phyloP scores from a whole-genome alignment of 2,888 invertebrate species.

The Dolomedes plantarius region DNA sequence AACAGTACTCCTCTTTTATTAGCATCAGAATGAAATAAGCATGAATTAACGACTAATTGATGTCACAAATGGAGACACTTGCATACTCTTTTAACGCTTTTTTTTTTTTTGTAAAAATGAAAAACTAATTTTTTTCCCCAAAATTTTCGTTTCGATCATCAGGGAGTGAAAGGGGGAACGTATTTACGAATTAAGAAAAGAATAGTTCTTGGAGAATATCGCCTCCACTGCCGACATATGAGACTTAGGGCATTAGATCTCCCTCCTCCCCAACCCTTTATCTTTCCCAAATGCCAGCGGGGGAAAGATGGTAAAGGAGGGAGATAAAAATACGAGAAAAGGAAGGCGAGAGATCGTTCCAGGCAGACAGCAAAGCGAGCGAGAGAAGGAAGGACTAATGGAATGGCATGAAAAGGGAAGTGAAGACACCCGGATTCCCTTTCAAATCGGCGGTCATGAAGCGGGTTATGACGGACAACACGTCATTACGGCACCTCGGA shows the following conservation, averaged over 20 bases:
- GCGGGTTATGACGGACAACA: slow-evolving; percentile 1
- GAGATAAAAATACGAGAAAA: not conserved
- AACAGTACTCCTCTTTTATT: no score
- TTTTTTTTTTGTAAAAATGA: no score
- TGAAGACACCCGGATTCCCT: not conserved
- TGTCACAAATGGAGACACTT: no score
- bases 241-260: not conserved
- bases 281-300: not conserved
- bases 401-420: not conserved
- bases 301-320: not conserved
- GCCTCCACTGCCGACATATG: not conserved
- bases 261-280: not conserved
- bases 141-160: no score
- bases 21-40: no score
- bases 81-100: no score
- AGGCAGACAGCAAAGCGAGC: no score
- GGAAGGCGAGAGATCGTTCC: not conserved
- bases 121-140: no score
- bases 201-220: not conserved
- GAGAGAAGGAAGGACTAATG: not conserved
- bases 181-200: not conserved
- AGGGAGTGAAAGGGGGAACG: not conserved
- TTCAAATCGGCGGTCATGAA: not conserved
- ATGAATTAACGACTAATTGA: no score
- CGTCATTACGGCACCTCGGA: not conserved